Conservation (phyloP, 1,140 invertebrate species). For the Pachyrhynchus sulphureomaculatus region DNA sequence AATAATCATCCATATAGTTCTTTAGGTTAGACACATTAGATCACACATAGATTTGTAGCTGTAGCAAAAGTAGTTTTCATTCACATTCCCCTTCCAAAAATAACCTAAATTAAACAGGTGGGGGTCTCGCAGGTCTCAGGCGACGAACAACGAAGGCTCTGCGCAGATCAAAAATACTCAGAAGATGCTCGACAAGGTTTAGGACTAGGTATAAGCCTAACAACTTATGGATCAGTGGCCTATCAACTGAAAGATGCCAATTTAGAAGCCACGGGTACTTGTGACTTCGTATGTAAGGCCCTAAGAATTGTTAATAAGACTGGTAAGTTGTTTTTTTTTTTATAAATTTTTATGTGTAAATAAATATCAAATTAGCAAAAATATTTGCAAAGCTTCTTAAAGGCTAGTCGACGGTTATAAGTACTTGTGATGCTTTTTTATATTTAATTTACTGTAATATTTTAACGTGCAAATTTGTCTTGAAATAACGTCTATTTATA, state of each 20-base stretch:
- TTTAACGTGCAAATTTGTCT: too few species aligned
- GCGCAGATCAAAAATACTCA: conserved; percentile 59
- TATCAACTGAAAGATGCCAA: conserved; percentile 82
- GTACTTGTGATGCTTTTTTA: too few species aligned
- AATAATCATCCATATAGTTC: too few species aligned
- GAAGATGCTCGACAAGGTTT: conserved; percentile 42
- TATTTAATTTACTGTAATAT: too few species aligned
- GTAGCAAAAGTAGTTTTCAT: background rate
- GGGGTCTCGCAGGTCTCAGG: conserved; percentile 64
- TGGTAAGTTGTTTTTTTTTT: conserved; percentile 54
- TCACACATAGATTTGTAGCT: background rate
- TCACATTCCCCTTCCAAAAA: conserved; percentile 17
- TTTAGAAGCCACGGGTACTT: conserved; percentile 71
- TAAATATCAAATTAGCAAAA: background rate
- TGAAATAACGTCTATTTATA: too few species aligned
- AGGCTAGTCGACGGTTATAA: background rate
- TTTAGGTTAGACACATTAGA: background rate
- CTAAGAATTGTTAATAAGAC: conserved; percentile 75
- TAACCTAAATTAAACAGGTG: conserved; percentile 41
- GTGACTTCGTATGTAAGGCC: conserved; percentile 74
- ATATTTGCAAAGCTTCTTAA: background rate
- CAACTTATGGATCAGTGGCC: conserved; percentile 74
- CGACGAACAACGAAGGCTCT: conserved; percentile 70
- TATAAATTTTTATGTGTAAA: too few species aligned
- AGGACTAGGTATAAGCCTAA: conserved; percentile 60